These are phyloP conservation scores for Rhea pennata DNA, from an alignment of 2,113 vertebrate genomes.

Conservation along the genomic window DNA sequence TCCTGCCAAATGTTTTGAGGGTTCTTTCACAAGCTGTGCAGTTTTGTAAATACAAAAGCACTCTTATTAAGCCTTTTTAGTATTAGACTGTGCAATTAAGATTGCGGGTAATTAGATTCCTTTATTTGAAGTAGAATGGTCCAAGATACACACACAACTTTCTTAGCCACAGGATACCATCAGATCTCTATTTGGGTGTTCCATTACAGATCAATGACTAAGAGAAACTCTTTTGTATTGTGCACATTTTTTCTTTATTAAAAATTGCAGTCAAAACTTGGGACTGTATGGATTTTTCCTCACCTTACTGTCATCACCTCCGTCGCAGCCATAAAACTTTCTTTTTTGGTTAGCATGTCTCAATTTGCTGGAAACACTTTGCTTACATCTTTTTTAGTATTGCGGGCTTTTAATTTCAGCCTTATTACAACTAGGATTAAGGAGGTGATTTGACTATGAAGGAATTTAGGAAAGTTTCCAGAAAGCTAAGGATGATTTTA, in stretches of 20 bases:
- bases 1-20: constrained; percentile 87
- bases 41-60: constrained; percentile 86
- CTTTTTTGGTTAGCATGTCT: constrained; percentile 62
- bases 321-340: constrained; percentile 52
- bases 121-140: constrained; percentile 75
- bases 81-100: constrained; percentile 80
- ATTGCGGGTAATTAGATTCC: constrained; percentile 79
- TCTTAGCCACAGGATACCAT: constrained; percentile 56
- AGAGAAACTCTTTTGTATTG: constrained; percentile 3
- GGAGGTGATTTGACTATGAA: constrained; percentile 68
- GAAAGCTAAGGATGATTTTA: constrained; percentile 61
- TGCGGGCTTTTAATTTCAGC: constrained; percentile 53
- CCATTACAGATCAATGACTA: constrained; percentile 34
- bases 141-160: constrained; percentile 70
- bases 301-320: constrained; percentile 56
- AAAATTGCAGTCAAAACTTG: constrained; percentile 35
- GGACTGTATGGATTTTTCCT: neutral
- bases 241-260: constrained; percentile 57
- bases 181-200: constrained; percentile 48
- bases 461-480: constrained; percentile 74
- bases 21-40: constrained; percentile 85
- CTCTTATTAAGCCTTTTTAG: constrained; percentile 82
- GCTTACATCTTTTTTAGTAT: constrained; percentile 37
- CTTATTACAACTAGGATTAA: constrained; percentile 60
- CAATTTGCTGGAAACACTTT: constrained; percentile 63